phyloP scores from a whole-genome alignment of 2,888 invertebrate species.

The Melanostoma scalare region DNA sequence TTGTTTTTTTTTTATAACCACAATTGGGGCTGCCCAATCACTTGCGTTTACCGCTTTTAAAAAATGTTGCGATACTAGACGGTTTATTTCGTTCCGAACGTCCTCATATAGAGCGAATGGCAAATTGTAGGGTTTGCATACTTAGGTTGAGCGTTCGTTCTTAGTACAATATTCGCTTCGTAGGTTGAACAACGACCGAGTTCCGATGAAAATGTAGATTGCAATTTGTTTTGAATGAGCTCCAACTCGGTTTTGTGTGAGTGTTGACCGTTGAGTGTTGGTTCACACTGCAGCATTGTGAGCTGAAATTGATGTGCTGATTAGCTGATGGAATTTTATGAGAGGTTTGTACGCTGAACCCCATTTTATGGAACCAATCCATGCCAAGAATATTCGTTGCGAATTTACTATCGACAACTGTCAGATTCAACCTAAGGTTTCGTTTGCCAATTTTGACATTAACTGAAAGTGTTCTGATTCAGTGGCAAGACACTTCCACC shows the following conservation, averaged over 20 bases:
- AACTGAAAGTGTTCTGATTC: too few relatives aligned
- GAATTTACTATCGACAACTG: slow-evolving; percentile 3
- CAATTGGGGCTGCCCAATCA: too few relatives aligned
- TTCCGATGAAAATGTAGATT: slow-evolving; percentile 17
- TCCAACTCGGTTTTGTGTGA: neutral
- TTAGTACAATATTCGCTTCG: slow-evolving; percentile 34
- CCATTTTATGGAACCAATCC: neutral
- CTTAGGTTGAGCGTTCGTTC: slow-evolving; percentile 15
- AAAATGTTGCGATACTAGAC: slow-evolving; percentile 14
- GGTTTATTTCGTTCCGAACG: slow-evolving; percentile 36
- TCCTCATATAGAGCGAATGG: slow-evolving; percentile 41
- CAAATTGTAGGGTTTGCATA: slow-evolving; percentile 24
- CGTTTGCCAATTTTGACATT: neutral
- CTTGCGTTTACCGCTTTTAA: slow-evolving; percentile 61
- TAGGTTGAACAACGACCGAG: slow-evolving; percentile 26
- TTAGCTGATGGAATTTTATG: too few relatives aligned
- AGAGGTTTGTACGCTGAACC: too few relatives aligned
- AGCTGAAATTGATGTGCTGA: neutral
- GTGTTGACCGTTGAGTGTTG: too few relatives aligned
- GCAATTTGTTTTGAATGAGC: neutral
- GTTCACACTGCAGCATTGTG: neutral
- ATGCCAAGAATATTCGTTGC: slow-evolving; percentile 6
- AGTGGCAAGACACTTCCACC: slow-evolving; percentile 8
- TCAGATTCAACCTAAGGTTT: neutral
- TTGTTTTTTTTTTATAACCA: too few relatives aligned